Evolutionary conservation across 1,140 invertebrate genomes (phyloP), one percentile per base, ranked within the genome.

Genomic region (Dolichoris vasculosae): DNA sequence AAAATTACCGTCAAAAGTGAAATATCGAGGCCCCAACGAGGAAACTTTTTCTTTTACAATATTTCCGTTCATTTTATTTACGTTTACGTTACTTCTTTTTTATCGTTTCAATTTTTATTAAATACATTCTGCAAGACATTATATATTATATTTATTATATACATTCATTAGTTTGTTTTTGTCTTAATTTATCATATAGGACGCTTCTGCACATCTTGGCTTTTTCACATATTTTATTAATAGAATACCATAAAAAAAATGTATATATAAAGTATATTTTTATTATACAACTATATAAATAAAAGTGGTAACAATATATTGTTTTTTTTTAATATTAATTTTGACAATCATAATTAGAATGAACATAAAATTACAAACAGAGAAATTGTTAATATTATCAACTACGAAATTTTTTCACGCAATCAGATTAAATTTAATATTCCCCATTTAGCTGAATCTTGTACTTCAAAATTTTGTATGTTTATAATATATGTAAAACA

Each of bases 51-150:
- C 78, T 35, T 59, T 59, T 40, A 11, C 2, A 64, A 64, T 64
- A 75, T 75, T 75, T 59, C 73, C n/a, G n/a, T n/a, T 77, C 67
- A 32, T 51, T 51, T 51, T 51, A 9, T 51, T 2, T 51, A 51
- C 11, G 11, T 51, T 51, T 17, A 51, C 7, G 11, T 46, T 51
- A 51, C 8, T 85, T 55, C 3, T 73, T 78, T 51, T 69, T 87
- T 83, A 64, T 83, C 69, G 71, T 78, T 84, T 87, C 86, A 64
- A 84, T 89, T 85, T 83, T 90, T 89, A 87, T 89, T 90, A 90
- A 89, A 90, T 90, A 89, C 89, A 92, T 90, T 91, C 88, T 93
- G 90, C 89, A 86, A 89, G 90, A 91, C 90, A 89, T 89, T 90
- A 90, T 92, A 91, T 87, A 88, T 88, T 88, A 88, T 85, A 86